These are phyloP conservation scores for Lacanobia oleracea DNA, from an alignment of 2,888 invertebrate genomes.

Conservation along the genomic window DNA sequence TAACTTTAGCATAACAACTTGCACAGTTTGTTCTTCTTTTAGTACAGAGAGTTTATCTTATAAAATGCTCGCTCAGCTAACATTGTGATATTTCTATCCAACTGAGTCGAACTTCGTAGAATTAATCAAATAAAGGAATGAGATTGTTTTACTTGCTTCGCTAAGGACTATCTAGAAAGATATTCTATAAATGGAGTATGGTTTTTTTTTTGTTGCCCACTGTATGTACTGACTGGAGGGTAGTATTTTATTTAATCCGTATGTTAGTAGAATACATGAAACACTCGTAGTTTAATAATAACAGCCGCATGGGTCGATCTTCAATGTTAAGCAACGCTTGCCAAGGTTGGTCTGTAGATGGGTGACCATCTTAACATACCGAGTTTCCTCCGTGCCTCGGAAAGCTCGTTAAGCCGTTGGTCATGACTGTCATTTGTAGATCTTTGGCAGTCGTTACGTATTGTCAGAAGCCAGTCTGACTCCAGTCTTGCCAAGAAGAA, in stretches of 20 bases:
- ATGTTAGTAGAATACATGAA: background rate
- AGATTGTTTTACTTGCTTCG: constrained; percentile 30
- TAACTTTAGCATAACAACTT: background rate
- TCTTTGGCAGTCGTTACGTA: too few relatives aligned
- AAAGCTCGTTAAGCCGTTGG: too few relatives aligned
- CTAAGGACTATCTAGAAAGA: constrained; percentile 6
- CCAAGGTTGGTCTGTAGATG: too few relatives aligned
- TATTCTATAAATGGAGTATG: constrained; percentile 1
- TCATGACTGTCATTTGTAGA: too few relatives aligned
- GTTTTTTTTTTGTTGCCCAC: background rate
- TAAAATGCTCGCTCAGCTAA: constrained; percentile 17
- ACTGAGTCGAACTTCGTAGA: constrained; percentile 10
- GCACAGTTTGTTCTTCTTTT: constrained; percentile 9
- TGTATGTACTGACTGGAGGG: too few relatives aligned
- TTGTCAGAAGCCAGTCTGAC: too few relatives aligned
- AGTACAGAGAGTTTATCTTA: constrained; percentile 6
- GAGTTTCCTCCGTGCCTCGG: too few relatives aligned
- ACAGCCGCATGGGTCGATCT: too few relatives aligned
- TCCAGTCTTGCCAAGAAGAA: too few relatives aligned
- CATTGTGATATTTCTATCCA: constrained; percentile 26
- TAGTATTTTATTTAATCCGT: background rate
- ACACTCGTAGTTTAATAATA: too few relatives aligned
- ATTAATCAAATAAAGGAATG: constrained; percentile 35
- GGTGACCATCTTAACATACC: too few relatives aligned
- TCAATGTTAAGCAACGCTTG: too few relatives aligned